Evolutionary conservation across 2,888 invertebrate genomes (phyloP).

Genomic region (Rhingia rostrata): DNA sequence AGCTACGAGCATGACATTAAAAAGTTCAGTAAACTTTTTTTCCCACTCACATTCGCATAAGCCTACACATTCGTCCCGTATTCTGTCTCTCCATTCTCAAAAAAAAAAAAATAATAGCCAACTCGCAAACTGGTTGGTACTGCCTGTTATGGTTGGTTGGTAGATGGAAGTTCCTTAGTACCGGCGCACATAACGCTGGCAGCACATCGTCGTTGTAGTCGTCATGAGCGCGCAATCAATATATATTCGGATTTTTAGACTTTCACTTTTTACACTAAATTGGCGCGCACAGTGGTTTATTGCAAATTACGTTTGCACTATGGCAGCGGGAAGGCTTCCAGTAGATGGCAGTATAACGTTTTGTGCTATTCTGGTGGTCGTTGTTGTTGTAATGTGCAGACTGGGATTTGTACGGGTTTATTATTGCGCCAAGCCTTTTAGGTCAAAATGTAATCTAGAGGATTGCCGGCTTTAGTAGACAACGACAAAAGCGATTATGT

Average conservation of each 20-base stretch:
- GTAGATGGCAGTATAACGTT: conserved; percentile 17
- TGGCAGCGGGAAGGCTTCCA: conserved; percentile 38
- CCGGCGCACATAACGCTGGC: conserved; percentile 15
- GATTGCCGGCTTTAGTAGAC: conserved; percentile 44
- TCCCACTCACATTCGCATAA: conserved; percentile 7
- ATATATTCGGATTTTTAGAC: conserved; percentile 58
- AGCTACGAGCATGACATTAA: conserved; percentile 63
- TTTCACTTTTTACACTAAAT: conserved; percentile 73
- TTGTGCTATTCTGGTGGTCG: not conserved
- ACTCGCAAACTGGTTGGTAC: conserved; percentile 9
- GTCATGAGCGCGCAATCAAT: conserved; percentile 23
- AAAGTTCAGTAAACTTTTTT: conserved; percentile 73
- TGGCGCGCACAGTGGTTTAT: conserved; percentile 67
- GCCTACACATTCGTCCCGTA: not conserved
- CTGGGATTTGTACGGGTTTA: conserved; percentile 58
- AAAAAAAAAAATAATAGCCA: not conserved
- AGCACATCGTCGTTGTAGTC: conserved; percentile 24
- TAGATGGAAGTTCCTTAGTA: not conserved
- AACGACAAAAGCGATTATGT: not conserved
- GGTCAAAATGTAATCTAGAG: conserved; percentile 66
- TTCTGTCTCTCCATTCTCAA: not conserved
- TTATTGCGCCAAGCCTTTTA: conserved; percentile 56
- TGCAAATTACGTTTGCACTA: conserved; percentile 66
- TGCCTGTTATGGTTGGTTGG: not conserved
- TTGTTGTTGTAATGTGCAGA: conserved; percentile 37